A percentile compares a stretch with the other conserved stretches of the same genome.
Evolutionary conservation across 2,888 invertebrate species (phyloP).

Genomic region (Phlogophora meticulosa): DNA sequence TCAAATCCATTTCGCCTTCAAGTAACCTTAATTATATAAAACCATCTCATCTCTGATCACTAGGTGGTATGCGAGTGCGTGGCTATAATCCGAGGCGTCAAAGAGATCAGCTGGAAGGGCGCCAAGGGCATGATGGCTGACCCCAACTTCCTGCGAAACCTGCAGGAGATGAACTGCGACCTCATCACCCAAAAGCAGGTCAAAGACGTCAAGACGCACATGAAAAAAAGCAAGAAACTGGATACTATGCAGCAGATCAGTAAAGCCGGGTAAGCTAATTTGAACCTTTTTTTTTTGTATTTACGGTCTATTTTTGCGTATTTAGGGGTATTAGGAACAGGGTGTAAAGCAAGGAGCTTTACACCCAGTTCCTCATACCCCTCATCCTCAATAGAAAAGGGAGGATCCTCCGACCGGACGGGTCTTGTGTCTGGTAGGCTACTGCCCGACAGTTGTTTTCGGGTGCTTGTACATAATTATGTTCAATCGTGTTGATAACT

Average conservation of each 20-base stretch:
- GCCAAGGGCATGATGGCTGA: conserved; percentile 98
- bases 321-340: background rate
- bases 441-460: too few species aligned
- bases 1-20: too few species aligned
- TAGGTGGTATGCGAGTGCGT: conserved; percentile 96
- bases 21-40: background rate
- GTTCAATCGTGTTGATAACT: too few species aligned
- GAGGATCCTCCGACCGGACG: too few species aligned
- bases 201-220: conserved; percentile 93
- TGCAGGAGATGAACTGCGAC: conserved; percentile 97
- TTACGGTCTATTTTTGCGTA: background rate
- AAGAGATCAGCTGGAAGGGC: conserved; percentile 97
- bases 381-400: too few species aligned
- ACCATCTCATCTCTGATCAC: background rate
- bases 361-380: too few species aligned
- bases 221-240: conserved; percentile 93
- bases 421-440: too few species aligned
- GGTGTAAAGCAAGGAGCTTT: background rate
- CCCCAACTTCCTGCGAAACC: conserved; percentile 94
- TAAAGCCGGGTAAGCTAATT: conserved; percentile 92
- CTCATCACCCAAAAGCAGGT: conserved; percentile 94
- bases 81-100: conserved; percentile 95
- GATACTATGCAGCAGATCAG: conserved; percentile 96
- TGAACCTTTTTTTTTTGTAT: background rate
- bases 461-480: too few species aligned